phyloP scores from a whole-genome alignment of 2,888 invertebrate genomes.

The Chymomyza procnemis region DNA sequence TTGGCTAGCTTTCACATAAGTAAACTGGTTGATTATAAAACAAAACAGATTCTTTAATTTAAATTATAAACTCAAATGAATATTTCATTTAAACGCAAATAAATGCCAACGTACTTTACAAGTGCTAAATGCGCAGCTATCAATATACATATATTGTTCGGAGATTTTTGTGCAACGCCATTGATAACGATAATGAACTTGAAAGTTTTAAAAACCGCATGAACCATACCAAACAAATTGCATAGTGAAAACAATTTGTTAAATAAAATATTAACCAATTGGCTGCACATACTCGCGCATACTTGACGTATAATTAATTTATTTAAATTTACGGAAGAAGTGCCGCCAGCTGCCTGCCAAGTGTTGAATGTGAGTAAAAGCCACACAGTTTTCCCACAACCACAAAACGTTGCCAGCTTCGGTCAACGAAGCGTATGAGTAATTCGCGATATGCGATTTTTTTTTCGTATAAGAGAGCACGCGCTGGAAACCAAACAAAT shows the following conservation, averaged over 20 bases:
- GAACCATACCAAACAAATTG: constrained; percentile 25
- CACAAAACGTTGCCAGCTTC: background rate
- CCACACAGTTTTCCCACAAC: constrained; percentile 25
- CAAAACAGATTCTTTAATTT: background rate
- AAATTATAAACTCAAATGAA: background rate
- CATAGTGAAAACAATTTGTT: constrained; percentile 26
- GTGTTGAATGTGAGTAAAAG: constrained; percentile 19
- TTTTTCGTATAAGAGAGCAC: constrained; percentile 50
- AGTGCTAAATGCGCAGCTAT: background rate
- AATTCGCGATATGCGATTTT: constrained; percentile 26
- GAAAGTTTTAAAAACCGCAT: constrained; percentile 30
- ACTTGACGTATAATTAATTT: background rate
- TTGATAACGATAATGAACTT: constrained; percentile 48
- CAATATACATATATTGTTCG: background rate
- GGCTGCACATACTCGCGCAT: constrained; percentile 5
- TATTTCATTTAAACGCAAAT: constrained; percentile 9
- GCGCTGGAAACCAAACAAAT: background rate
- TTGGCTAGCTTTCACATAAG: background rate
- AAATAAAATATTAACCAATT: background rate
- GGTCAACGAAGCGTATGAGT: constrained; percentile 59
- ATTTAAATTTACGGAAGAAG: constrained; percentile 55
- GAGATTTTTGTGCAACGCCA: background rate
- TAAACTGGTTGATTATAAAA: background rate
- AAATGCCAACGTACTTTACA: background rate
- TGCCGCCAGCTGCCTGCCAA: constrained; percentile 21